Conservation (phyloP, 1,140 invertebrate species). For the Asbolus verrucosus region DNA sequence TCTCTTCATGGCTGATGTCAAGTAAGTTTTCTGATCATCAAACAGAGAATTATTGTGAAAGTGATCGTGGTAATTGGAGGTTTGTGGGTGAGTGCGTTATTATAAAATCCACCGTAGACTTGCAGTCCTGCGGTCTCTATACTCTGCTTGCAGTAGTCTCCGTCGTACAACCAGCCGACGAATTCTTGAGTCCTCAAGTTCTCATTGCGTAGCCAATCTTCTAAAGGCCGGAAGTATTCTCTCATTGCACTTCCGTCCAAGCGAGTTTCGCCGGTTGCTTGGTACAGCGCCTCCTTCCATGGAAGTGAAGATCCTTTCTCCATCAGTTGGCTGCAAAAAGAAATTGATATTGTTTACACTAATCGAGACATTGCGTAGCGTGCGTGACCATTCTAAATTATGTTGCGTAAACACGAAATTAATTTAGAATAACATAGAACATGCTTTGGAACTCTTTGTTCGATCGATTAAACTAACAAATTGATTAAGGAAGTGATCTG, state of each 20-base stretch:
- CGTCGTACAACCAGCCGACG: conserved; percentile 87
- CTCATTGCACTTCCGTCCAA: conserved; percentile 87
- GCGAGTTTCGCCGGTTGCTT: conserved; percentile 81
- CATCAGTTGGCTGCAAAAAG: conserved; percentile 89
- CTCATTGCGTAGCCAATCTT: conserved; percentile 88
- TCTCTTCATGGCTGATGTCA: neutral
- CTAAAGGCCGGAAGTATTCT: conserved; percentile 92
- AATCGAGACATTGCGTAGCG: no score
- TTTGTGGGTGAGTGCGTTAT: conserved; percentile 57
- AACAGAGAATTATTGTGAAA: neutral
- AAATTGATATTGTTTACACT: no score
- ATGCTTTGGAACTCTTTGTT: no score
- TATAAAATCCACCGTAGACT: conserved; percentile 85
- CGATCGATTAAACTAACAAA: no score
- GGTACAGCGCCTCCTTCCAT: conserved; percentile 86
- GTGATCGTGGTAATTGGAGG: conserved; percentile 1
- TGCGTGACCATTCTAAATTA: no score
- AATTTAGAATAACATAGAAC: no score
- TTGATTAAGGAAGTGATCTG: no score
- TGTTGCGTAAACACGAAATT: no score
- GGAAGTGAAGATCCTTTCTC: conserved; percentile 85
- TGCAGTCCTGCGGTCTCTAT: conserved; percentile 86
- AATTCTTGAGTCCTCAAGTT: conserved; percentile 83
- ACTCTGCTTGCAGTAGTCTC: conserved; percentile 87
- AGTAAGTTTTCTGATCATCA: neutral